Evolutionary conservation across 2,113 vertebrate species (phyloP).

Genomic region (Paracanthobrama guichenoti): DNA sequence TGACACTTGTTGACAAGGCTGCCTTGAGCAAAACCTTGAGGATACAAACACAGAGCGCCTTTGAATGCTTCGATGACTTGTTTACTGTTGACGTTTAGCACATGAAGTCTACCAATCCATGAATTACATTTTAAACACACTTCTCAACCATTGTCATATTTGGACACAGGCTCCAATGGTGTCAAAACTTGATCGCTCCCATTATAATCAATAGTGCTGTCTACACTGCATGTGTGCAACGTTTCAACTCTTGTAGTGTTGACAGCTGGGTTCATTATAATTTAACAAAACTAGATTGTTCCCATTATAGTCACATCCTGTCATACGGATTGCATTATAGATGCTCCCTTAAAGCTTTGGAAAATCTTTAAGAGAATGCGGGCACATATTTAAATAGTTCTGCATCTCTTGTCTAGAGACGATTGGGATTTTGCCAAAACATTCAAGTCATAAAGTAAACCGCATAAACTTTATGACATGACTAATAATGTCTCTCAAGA

Average conservation of each 20-base stretch:
- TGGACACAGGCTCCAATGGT: background rate
- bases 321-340: background rate
- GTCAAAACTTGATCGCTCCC: background rate
- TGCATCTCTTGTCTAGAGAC: background rate
- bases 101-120: background rate
- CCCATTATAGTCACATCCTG: constrained; percentile 1
- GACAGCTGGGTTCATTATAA: background rate
- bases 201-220: background rate
- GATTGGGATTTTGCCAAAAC: background rate
- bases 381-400: background rate
- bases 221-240: background rate
- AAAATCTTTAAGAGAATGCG: background rate
- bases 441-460: background rate
- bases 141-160: background rate
- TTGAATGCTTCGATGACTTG: constrained; percentile 11
- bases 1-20: constrained; percentile 27
- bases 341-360: background rate
- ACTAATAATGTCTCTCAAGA: constrained; percentile 11
- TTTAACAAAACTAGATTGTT: no score
- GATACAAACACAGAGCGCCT: constrained; percentile 8
- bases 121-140: constrained; percentile 12
- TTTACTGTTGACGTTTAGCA: constrained; percentile 12
- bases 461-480: background rate
- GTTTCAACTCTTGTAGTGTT: background rate
- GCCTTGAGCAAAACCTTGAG: constrained; percentile 24